Evolutionary conservation across 2,113 vertebrate species (phyloP), one percentile per base, ranked within the genome.

Genomic region (Corydoras sp.): DNA sequence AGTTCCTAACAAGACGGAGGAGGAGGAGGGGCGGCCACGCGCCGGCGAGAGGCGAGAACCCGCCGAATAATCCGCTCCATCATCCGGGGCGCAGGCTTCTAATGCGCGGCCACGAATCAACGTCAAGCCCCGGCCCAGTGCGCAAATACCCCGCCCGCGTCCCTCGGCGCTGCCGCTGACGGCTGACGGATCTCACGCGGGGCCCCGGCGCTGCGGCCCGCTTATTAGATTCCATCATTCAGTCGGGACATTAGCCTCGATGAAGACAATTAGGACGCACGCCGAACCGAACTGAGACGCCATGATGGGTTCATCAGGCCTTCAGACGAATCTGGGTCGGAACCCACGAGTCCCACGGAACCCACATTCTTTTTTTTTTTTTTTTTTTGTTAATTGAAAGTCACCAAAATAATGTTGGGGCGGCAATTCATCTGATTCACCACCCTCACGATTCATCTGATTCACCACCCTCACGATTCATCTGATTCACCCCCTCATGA

Each of bases 31-130:
- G 51, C 3, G 10, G 69, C 69, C 69, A 76, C 35, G 10, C 2
- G 65, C 62, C 53, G 68, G n/a, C 32, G 54, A 55, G 14, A 58
- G n/a, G 69, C 50, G 65, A 50, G 51, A 56, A 54, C 9, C 43
- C 24, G 61, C 61, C 73, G 76, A 68, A 35, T 53, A 76, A 78
- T 78, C 66, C 65, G 69, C 79, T 79, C 74, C 64, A 68, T 9
- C 32, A 56, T 15, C 12, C 35, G 30, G 65, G 65, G 65, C 24
- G 56, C 55, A 69, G 61, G 62, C 75, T 73, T 77, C 76, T 81
- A 77, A 82, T 76, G 54, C 72, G 62, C 51, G 67, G 62, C 56
- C 43, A 58, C 71, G 48, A 62, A 68, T 80, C 61, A 68, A 68
- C 59, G 61, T 68, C 63, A 63, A 58, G 63, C 73, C 24, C 51